Conservation (phyloP, 2,888 invertebrate genomes). For the Leptopilina syphax region DNA sequence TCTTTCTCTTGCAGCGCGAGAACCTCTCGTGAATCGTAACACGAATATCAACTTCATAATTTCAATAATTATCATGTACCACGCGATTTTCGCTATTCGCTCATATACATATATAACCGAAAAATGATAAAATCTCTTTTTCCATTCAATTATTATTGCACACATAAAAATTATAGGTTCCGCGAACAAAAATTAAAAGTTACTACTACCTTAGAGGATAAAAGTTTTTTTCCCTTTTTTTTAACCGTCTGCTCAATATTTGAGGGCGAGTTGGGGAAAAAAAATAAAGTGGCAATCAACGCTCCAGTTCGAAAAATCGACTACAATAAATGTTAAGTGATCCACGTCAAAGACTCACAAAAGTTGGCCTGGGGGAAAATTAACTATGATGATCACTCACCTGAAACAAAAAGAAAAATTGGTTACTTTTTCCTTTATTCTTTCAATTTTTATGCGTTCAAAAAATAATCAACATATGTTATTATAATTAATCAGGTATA, state of each 20-base stretch:
- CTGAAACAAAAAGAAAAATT: constrained; percentile 13
- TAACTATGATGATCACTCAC: constrained; percentile 4
- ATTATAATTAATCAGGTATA: too few relatives aligned
- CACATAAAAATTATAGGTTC: constrained; percentile 39
- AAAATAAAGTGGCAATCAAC: not conserved
- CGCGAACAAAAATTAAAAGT: constrained; percentile 33
- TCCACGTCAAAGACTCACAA: constrained; percentile 6
- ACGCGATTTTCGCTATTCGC: constrained; percentile 35
- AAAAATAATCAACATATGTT: too few relatives aligned
- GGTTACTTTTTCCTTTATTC: not conserved
- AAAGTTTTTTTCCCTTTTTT: not conserved
- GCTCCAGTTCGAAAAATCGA: not conserved
- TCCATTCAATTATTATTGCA: constrained; percentile 39
- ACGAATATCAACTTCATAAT: constrained; percentile 40
- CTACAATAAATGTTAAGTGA: not conserved
- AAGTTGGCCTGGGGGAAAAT: not conserved
- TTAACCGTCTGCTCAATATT: not conserved
- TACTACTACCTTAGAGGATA: constrained; percentile 13
- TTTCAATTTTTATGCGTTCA: too few relatives aligned
- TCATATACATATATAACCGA: not conserved
- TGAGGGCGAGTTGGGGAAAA: not conserved
- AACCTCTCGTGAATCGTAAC: constrained; percentile 35
- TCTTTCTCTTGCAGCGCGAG: not conserved
- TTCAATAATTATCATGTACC: constrained; percentile 34
- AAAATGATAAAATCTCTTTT: constrained; percentile 33